A percentile compares a stretch with the other conserved stretches of the same genome.
phyloP scores from a whole-genome alignment of 2,113 vertebrate genomes.

The Sinocyclocheilus anophthalmus region DNA sequence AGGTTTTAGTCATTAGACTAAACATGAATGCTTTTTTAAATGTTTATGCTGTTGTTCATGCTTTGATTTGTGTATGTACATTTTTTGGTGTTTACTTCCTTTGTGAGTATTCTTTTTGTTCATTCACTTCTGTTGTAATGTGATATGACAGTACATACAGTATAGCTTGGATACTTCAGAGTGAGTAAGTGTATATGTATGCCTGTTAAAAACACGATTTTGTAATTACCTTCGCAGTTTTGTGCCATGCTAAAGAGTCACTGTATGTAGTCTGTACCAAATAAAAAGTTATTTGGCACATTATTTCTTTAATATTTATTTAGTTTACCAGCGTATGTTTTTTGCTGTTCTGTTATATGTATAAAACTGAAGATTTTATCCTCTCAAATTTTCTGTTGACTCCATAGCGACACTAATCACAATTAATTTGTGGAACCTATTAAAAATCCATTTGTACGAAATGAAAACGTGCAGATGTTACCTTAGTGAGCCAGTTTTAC shows the following conservation, averaged over 20 bases:
- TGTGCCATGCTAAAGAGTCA: not conserved
- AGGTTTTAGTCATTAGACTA: slow-evolving; percentile 21
- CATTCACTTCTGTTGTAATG: no score
- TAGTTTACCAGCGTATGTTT: not conserved
- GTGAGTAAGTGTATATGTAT: not conserved
- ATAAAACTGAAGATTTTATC: not conserved
- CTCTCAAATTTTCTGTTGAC: no score
- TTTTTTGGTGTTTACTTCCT: not conserved
- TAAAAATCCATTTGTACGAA: no score
- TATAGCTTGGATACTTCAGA: no score
- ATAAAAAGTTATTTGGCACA: slow-evolving; percentile 28
- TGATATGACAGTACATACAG: no score
- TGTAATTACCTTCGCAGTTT: not conserved
- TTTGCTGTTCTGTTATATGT: no score
- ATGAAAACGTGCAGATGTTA: not conserved
- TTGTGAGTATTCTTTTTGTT: not conserved
- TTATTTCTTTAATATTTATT: not conserved
- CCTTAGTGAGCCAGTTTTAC: not conserved
- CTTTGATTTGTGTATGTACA: slow-evolving; percentile 35
- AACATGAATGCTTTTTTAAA: not conserved
- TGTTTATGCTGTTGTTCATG: slow-evolving; percentile 1
- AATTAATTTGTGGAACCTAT: no score
- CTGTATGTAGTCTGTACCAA: slow-evolving; percentile 25
- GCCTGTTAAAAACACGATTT: not conserved
- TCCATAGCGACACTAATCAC: no score